Conservation (phyloP, 1,140 invertebrate genomes). For the Zaprionus camerounensis region DNA sequence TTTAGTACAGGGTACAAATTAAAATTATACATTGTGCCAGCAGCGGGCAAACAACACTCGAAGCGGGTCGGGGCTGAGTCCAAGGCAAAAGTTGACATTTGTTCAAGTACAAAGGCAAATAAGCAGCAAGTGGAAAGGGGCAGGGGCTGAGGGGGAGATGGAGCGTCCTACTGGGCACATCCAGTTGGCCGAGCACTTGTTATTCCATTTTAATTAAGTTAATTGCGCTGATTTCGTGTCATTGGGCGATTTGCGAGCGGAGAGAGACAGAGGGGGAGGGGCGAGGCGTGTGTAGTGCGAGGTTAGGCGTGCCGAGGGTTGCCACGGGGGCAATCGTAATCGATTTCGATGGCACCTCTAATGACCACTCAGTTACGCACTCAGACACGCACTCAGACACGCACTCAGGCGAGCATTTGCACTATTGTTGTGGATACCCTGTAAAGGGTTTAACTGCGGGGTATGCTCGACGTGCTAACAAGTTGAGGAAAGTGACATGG, state of each 20-base stretch:
- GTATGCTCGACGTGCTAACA: background rate
- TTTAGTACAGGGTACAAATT: constrained; percentile 70
- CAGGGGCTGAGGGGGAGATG: background rate
- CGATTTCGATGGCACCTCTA: constrained; percentile 60
- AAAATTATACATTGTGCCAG: constrained; percentile 69
- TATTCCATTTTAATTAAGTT: constrained; percentile 83
- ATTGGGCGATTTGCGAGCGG: constrained; percentile 38
- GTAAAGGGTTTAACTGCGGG: background rate
- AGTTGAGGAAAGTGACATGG: background rate
- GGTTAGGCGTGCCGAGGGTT: constrained; percentile 30
- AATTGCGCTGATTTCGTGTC: constrained; percentile 78
- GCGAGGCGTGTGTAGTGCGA: background rate
- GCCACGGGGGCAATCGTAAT: constrained; percentile 45
- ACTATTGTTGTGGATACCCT: constrained; percentile 19
- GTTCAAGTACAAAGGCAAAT: constrained; percentile 74
- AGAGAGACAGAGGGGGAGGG: constrained; percentile 21
- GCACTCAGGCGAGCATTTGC: constrained; percentile 30
- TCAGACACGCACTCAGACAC: constrained; percentile 48
- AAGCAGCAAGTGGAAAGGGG: background rate
- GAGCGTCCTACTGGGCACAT: constrained; percentile 29
- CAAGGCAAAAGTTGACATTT: constrained; percentile 68
- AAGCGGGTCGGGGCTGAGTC: background rate
- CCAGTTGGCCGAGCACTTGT: constrained; percentile 68
- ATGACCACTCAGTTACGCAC: constrained; percentile 42
- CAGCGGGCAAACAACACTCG: constrained; percentile 43